phyloP scores from a whole-genome alignment of 2,113 vertebrate genomes.

The Chauna torquata region DNA sequence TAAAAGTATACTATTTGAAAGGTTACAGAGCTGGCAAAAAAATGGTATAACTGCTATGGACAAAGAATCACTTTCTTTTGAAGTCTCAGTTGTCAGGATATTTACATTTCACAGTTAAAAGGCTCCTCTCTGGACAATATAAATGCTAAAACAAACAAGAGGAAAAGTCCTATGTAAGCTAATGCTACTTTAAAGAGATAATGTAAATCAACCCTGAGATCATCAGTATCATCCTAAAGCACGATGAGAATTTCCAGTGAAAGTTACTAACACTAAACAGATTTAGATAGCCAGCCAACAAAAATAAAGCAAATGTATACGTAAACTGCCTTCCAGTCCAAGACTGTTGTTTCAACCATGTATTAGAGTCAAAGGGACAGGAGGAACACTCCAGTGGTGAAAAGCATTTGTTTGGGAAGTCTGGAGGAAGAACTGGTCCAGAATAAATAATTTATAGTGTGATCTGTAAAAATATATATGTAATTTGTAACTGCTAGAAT shows the following conservation, averaged over 20 bases:
- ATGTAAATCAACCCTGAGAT: slow-evolving; percentile 44
- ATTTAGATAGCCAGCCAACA: slow-evolving; percentile 8
- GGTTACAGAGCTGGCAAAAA: slow-evolving; percentile 47
- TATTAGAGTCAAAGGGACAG: neutral
- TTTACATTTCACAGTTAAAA: slow-evolving; percentile 62
- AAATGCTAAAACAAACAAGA: slow-evolving; percentile 38
- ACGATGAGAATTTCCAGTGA: slow-evolving; percentile 35
- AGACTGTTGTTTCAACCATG: slow-evolving; percentile 11
- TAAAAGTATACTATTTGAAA: slow-evolving; percentile 55
- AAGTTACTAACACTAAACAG: slow-evolving; percentile 38
- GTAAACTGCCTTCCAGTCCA: slow-evolving; percentile 48
- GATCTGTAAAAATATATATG: slow-evolving; percentile 8
- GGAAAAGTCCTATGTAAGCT: slow-evolving; percentile 23
- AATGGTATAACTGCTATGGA: slow-evolving; percentile 10
- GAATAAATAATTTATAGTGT: slow-evolving; percentile 10
- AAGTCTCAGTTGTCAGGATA: slow-evolving; percentile 49
- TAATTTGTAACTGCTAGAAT: neutral
- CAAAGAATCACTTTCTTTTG: slow-evolving; percentile 42
- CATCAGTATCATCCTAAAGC: slow-evolving; percentile 40
- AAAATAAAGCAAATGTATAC: slow-evolving; percentile 50
- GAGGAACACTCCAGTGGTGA: neutral
- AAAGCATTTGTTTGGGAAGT: slow-evolving; percentile 39
- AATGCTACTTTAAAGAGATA: slow-evolving; percentile 53
- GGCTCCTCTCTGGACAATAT: slow-evolving; percentile 39
- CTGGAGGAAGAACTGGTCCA: slow-evolving; percentile 13